These are phyloP conservation scores for Heliornis fulica DNA, from an alignment of 2,113 vertebrate species.

Conservation along the genomic window DNA sequence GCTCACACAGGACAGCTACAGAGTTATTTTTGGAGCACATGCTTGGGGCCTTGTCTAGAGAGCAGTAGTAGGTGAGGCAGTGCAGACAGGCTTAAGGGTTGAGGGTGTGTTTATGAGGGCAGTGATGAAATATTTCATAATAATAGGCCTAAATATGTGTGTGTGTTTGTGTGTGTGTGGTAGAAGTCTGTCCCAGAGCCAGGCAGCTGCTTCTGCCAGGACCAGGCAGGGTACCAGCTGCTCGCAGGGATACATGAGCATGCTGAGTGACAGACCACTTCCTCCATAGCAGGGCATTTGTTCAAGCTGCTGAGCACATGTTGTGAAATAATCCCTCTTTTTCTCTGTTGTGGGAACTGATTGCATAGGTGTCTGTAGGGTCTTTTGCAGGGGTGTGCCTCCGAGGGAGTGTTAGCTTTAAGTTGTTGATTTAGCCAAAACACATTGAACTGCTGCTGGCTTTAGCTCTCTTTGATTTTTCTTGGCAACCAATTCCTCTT, in stretches of 20 bases:
- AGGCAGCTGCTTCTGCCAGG: neutral
- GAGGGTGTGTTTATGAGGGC: neutral
- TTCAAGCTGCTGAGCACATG: neutral
- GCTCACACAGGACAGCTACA: accelerated
- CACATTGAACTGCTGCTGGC: neutral
- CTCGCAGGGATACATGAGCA: neutral
- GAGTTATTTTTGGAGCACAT: neutral
- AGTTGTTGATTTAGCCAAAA: neutral
- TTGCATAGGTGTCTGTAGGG: neutral
- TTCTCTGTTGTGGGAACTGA: neutral
- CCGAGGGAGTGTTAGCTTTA: neutral
- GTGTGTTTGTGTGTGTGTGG: neutral
- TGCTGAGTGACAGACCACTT: neutral
- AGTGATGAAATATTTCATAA: neutral
- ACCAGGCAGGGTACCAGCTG: neutral
- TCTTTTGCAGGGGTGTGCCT: neutral
- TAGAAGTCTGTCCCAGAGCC: neutral
- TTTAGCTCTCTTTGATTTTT: neutral
- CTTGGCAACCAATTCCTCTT: neutral
- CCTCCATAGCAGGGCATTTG: neutral
- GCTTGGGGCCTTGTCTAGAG: neutral
- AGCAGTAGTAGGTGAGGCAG: neutral
- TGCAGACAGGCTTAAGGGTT: neutral
- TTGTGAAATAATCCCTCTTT: neutral
- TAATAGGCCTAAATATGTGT: neutral